Conservation (phyloP, 1,140 invertebrate genomes). For the Chelonus insularis region DNA sequence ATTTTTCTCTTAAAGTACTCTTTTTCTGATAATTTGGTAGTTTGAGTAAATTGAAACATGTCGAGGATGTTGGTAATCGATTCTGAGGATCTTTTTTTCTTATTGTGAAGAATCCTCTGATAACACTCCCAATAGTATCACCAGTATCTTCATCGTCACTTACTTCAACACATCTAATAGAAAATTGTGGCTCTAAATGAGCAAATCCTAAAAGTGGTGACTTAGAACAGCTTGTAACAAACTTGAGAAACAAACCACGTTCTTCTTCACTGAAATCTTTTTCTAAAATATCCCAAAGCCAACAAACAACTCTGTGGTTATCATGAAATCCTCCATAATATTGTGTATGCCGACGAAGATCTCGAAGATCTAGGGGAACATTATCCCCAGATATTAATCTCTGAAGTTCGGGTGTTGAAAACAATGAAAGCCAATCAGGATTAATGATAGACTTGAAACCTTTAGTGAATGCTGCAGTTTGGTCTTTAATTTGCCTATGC, state of each 20-base stretch:
- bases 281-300: constrained; percentile 98
- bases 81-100: constrained; percentile 93
- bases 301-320: constrained; percentile 94
- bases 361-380: constrained; percentile 84
- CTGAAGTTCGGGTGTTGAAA: constrained; percentile 95
- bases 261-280: constrained; percentile 94
- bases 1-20: constrained; percentile 90
- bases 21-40: constrained; percentile 98
- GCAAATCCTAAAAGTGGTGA: constrained; percentile 96
- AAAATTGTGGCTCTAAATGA: constrained; percentile 97
- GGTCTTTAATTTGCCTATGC: constrained; percentile 95
- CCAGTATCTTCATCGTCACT: constrained; percentile 98
- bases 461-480: constrained; percentile 93
- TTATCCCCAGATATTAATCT: constrained; percentile 91
- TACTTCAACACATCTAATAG: constrained; percentile 98
- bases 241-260: constrained; percentile 94
- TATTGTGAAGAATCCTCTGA: constrained; percentile 97
- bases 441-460: constrained; percentile 96
- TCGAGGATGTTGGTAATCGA: constrained; percentile 95
- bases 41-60: constrained; percentile 98
- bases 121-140: constrained; percentile 94
- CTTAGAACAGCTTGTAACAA: constrained; percentile 98
- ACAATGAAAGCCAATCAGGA: constrained; percentile 92
- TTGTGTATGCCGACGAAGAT: constrained; percentile 91
- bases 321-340: constrained; percentile 99